Percentiles rank a stretch among this genome's conserved stretches.
phyloP scores from a whole-genome alignment of 2,797 vertebrate species.

The Etheostoma nigrum region DNA sequence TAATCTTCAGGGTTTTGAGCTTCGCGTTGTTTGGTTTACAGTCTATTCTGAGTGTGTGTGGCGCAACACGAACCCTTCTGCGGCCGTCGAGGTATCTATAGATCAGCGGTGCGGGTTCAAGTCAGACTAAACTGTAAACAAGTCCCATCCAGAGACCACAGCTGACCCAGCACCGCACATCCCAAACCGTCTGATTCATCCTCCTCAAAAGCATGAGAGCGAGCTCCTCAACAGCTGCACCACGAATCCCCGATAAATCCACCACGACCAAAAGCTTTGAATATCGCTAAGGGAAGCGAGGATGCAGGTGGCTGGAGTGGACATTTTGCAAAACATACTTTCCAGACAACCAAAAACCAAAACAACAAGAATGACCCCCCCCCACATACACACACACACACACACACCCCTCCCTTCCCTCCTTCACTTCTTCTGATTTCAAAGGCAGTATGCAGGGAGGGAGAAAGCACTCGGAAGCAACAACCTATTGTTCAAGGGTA shows the following conservation, averaged over 20 bases:
- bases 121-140: constrained; percentile 80
- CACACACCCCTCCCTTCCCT: background rate
- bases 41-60: constrained; percentile 79
- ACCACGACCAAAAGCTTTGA: constrained; percentile 65
- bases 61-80: constrained; percentile 78
- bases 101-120: constrained; percentile 68
- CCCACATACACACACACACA: no score
- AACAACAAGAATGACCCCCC: constrained; percentile 66
- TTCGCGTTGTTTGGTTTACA: constrained; percentile 78
- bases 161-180: constrained; percentile 59
- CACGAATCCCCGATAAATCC: constrained; percentile 72
- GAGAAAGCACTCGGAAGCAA: constrained; percentile 71
- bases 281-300: constrained; percentile 65
- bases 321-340: constrained; percentile 78
- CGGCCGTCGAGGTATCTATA: constrained; percentile 77
- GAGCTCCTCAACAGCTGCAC: constrained; percentile 74
- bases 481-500: constrained; percentile 64
- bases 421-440: constrained; percentile 61
- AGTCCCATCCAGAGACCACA: constrained; percentile 66
- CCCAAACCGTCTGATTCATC: constrained; percentile 72
- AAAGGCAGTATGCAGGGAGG: constrained; percentile 64
- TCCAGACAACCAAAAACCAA: constrained; percentile 72
- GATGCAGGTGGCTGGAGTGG: constrained; percentile 78
- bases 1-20: constrained; percentile 67
- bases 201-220: constrained; percentile 60